Conservation (phyloP, 2,113 vertebrate species). For the Sceloporus undulatus region DNA sequence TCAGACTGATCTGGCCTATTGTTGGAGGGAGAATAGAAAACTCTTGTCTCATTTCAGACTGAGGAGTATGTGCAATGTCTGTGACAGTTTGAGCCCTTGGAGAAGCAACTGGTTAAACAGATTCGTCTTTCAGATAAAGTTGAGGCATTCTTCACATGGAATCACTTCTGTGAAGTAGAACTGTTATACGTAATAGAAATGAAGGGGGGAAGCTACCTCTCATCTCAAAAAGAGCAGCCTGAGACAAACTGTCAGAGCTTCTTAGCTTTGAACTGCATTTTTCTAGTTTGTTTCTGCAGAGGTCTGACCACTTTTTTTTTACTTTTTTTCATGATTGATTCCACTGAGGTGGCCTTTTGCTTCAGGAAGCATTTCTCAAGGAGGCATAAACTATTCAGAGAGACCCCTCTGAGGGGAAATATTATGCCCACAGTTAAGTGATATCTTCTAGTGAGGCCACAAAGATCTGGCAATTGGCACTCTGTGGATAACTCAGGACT, state of each 20-base stretch:
- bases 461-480: not conserved
- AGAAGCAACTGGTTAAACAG: conserved; percentile 61
- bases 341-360: conserved; percentile 4
- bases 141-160: conserved; percentile 65
- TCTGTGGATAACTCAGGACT: conserved; percentile 1
- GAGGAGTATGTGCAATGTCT: conserved; percentile 47
- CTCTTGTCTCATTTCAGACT: conserved; percentile 36
- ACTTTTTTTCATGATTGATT: not conserved
- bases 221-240: not conserved
- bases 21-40: conserved; percentile 9
- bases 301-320: not conserved
- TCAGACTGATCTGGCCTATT: conserved; percentile 51
- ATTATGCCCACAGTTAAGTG: not conserved
- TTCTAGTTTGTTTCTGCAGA: conserved; percentile 41
- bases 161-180: conserved; percentile 51
- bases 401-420: conserved; percentile 12
- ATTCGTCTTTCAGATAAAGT: conserved; percentile 60
- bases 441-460: not conserved
- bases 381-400: conserved; percentile 8
- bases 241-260: conserved; percentile 31
- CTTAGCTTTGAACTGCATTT: not conserved
- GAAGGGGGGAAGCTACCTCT: not conserved
- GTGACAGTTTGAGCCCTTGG: conserved; percentile 56
- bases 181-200: not conserved
- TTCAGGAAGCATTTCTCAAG: conserved; percentile 20